Evolutionary conservation across 2,888 invertebrate genomes (phyloP), one percentile per base, ranked within the genome.

Genomic region (Parascotia fuliginaria): DNA sequence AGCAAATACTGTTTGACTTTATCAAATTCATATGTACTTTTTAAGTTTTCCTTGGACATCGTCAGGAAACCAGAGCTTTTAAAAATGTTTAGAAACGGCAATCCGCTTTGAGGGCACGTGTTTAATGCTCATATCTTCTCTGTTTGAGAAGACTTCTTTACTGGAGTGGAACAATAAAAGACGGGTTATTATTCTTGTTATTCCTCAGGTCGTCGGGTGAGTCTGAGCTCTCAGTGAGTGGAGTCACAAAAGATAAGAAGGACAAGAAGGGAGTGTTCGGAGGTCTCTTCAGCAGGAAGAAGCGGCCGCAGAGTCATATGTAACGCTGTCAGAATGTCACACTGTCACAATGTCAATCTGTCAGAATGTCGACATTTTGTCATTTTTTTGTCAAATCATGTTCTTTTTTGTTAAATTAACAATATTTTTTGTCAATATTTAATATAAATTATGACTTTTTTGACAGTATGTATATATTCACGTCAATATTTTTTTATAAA

Each of bases 251-350:
- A 49, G 93, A 93, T 44, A 93, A 93, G 68, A 93, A 93, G 46
- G 94, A 94, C 76, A 93, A 93, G 78, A 94, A 94, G 24, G 93
- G 94, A 1, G 91, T 94, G 22, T 93, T 94, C 69, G 93, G 93
- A 53, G 93, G 93, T 19, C 86, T 94, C n/a, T 94, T 94, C 81
- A 93, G 93, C 62, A 87, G 93, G 46, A 92, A 92, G 81, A 93
- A 93, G 73, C 75, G 93, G 48, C 93, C 93, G 0, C 92, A 91
- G 64, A 93, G 93, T 65, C 93, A 93, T 68, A 93, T 93, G 93
- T 93, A 83, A 67, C 31, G n/a, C n/a, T n/a, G n/a, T n/a, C n/a
- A n/a, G n/a, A n/a, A 12, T 37, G 41, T 32, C 32, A 32, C 43
- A 54, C 38, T 45, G 37, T 33, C 43, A 39, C 34, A 28, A 3